A percentile compares a stretch with the other conserved stretches of the same genome.
Evolutionary conservation across 2,113 vertebrate species (phyloP).

Genomic region (Scolopax mira): DNA sequence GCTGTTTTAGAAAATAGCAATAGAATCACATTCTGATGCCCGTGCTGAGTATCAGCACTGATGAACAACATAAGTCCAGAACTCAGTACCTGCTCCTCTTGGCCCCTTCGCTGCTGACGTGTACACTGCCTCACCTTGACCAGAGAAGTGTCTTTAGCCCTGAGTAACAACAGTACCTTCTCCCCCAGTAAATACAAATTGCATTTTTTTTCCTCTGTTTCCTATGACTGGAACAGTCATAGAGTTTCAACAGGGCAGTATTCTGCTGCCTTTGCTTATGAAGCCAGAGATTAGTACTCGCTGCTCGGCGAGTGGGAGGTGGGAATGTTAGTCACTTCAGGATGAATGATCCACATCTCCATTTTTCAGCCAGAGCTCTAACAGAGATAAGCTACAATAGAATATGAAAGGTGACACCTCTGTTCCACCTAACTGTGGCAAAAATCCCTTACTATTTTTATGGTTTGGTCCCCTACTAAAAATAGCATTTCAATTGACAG

Average conservation of each 20-base stretch:
- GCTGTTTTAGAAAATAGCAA: conserved; percentile 1
- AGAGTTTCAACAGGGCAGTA: not conserved
- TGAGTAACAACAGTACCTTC: not conserved
- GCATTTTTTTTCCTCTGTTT: too few relatives aligned
- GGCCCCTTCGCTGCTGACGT: not conserved
- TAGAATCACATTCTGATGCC: not conserved
- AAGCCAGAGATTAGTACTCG: not conserved
- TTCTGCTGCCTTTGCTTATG: not conserved
- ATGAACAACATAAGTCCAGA: not conserved
- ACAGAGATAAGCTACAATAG: not conserved
- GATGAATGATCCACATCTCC: not conserved
- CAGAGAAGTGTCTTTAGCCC: not conserved
- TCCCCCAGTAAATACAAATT: not conserved
- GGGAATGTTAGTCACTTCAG: not conserved
- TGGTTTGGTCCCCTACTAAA: not conserved
- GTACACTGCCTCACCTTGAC: not conserved
- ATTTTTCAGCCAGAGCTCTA: not conserved
- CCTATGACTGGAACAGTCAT: too few relatives aligned
- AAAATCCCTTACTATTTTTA: not conserved
- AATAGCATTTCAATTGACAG: not conserved
- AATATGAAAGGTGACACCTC: not conserved
- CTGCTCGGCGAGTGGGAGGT: not conserved
- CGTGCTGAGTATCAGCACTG: not conserved
- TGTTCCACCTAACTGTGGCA: not conserved
- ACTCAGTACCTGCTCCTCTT: not conserved